Conservation (phyloP, 2,797 vertebrate genomes). For the Champsocephalus gunnari region DNA sequence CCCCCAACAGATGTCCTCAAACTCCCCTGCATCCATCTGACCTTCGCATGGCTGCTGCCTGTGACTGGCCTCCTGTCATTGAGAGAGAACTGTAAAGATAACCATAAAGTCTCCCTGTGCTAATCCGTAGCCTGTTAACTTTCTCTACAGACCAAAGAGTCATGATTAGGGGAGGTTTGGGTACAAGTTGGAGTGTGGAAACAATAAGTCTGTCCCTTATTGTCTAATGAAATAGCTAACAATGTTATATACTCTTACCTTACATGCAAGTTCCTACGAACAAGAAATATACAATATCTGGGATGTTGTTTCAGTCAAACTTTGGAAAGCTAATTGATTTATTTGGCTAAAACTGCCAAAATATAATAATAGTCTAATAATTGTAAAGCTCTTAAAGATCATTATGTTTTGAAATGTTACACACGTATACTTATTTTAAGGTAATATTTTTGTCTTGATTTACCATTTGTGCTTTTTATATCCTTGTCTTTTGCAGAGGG, state of each 20-base stretch:
- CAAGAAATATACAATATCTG: not conserved
- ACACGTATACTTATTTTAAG: not conserved
- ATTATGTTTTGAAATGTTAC: not conserved
- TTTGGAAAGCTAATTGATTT: constrained; percentile 6
- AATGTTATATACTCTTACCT: too few species aligned
- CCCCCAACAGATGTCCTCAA: too few species aligned
- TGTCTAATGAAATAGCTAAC: too few species aligned
- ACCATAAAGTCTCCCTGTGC: not conserved
- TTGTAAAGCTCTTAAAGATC: not conserved
- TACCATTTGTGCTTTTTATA: constrained; percentile 60
- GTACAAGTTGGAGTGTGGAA: not conserved
- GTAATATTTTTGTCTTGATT: constrained; percentile 8
- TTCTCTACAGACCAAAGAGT: constrained; percentile 5
- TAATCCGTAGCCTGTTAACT: constrained; percentile 28
- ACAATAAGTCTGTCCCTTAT: not conserved
- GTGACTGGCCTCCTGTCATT: too few species aligned
- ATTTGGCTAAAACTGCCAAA: not conserved
- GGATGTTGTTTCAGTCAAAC: not conserved
- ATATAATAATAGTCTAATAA: not conserved
- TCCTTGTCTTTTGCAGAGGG: constrained; percentile 25
- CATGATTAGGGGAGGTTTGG: constrained; percentile 16
- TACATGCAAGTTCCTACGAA: too few species aligned
- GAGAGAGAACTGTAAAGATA: too few species aligned
- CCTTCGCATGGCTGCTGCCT: too few species aligned
- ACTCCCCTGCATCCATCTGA: too few species aligned